A percentile compares a stretch with the other conserved stretches of the same genome.
Conservation (phyloP, 2,113 vertebrate genomes). For the Cathartes aura region DNA sequence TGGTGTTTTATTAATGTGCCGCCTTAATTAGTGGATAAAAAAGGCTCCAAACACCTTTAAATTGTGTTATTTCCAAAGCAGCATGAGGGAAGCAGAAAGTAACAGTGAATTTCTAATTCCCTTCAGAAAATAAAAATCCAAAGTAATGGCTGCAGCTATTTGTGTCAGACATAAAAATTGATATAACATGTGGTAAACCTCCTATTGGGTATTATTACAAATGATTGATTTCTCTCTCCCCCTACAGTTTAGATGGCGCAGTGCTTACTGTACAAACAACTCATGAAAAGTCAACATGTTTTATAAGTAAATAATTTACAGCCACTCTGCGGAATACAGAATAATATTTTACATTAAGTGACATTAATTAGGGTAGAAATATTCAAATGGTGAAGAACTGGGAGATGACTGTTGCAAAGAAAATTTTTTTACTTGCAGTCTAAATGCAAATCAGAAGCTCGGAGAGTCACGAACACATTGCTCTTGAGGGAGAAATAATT, state of each 20-base stretch:
- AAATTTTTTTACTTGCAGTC: conserved; percentile 21
- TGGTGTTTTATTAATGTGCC: conserved; percentile 37
- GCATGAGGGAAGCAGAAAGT: conserved; percentile 51
- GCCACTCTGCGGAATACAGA: conserved; percentile 20
- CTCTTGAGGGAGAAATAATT: conserved; percentile 54
- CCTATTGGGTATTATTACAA: conserved; percentile 74
- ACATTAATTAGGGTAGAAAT: conserved; percentile 75
- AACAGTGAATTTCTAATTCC: conserved; percentile 61
- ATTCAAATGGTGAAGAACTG: conserved; percentile 54
- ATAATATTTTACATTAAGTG: conserved; percentile 72
- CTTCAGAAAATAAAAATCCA: conserved; percentile 71
- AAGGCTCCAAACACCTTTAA: conserved; percentile 32
- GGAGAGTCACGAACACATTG: conserved; percentile 21
- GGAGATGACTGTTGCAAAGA: conserved; percentile 22
- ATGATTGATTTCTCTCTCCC: conserved; percentile 68
- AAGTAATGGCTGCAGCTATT: conserved; percentile 73
- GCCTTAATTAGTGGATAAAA: conserved; percentile 38
- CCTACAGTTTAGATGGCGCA: conserved; percentile 45
- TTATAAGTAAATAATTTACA: conserved; percentile 76
- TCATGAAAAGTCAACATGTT: conserved; percentile 74
- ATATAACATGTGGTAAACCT: conserved; percentile 73
- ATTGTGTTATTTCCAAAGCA: conserved; percentile 14
- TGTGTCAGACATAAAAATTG: conserved; percentile 71
- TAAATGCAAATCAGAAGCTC: conserved; percentile 64
- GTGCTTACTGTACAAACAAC: conserved; percentile 73